Evolutionary conservation across 2,888 invertebrate genomes (phyloP).

Genomic region (Acheta domesticus): DNA sequence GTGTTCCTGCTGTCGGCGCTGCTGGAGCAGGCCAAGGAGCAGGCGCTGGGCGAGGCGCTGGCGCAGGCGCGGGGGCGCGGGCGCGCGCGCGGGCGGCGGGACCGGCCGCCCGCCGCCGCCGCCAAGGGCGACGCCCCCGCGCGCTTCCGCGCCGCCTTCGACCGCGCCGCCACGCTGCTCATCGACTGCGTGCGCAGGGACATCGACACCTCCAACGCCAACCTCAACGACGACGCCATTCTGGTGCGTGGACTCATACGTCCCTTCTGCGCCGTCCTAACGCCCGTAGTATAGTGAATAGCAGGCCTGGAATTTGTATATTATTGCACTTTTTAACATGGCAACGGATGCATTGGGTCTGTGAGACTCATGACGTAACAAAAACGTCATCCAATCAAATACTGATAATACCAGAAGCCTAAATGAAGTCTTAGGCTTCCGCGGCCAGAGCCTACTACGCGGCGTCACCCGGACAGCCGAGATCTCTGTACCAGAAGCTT

Average conservation of each 20-base stretch:
- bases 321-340: too few relatives aligned
- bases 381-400: too few relatives aligned
- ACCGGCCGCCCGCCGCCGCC: slow-evolving; percentile 23
- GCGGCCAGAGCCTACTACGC: too few relatives aligned
- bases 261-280: too few relatives aligned
- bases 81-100: slow-evolving; percentile 31
- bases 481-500: too few relatives aligned
- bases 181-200: slow-evolving; percentile 60
- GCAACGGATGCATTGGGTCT: too few relatives aligned
- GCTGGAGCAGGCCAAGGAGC: slow-evolving; percentile 62
- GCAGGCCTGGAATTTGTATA: too few relatives aligned
- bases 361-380: too few relatives aligned
- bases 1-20: slow-evolving; percentile 61
- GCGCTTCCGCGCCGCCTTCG: slow-evolving; percentile 7
- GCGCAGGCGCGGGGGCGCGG: slow-evolving; percentile 29
- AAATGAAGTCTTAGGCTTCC: too few relatives aligned
- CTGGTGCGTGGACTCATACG: slow-evolving; percentile 47
- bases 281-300: too few relatives aligned
- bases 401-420: too few relatives aligned
- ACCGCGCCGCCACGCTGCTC: slow-evolving; percentile 43
- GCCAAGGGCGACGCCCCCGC: slow-evolving; percentile 39
- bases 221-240: slow-evolving; percentile 50
- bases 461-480: too few relatives aligned
- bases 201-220: slow-evolving; percentile 52
- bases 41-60: slow-evolving; percentile 41